Evolutionary conservation across 2,113 vertebrate genomes (phyloP).

Genomic region (Heterocephalus glaber): DNA sequence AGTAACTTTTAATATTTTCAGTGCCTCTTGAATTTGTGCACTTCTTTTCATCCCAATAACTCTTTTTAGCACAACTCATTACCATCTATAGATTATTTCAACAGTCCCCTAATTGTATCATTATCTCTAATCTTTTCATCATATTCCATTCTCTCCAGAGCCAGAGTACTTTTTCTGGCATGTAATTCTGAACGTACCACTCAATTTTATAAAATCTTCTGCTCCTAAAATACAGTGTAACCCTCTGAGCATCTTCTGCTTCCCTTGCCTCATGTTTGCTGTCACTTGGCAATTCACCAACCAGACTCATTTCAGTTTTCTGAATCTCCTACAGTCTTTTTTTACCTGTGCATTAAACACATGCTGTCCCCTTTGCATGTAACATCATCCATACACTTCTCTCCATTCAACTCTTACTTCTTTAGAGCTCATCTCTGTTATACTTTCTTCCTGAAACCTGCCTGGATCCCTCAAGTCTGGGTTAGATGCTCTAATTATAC

Average conservation of each 20-base stretch:
- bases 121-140: background rate
- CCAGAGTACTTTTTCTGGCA: background rate
- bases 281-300: background rate
- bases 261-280: background rate
- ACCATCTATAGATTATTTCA: background rate
- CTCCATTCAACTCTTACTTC: background rate
- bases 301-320: background rate
- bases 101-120: background rate
- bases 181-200: background rate
- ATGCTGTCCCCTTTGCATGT: background rate
- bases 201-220: constrained; percentile 20
- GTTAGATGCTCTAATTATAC: background rate
- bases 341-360: background rate
- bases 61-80: background rate
- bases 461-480: background rate
- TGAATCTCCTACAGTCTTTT: background rate
- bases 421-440: background rate
- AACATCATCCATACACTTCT: background rate
- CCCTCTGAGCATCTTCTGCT: background rate
- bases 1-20: background rate
- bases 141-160: background rate
- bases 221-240: background rate
- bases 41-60: background rate
- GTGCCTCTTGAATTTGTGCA: constrained; percentile 10
- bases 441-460: background rate